Base-by-base conservation (phyloP, 1,140 invertebrate species). In the Thrips palmi region DNA sequence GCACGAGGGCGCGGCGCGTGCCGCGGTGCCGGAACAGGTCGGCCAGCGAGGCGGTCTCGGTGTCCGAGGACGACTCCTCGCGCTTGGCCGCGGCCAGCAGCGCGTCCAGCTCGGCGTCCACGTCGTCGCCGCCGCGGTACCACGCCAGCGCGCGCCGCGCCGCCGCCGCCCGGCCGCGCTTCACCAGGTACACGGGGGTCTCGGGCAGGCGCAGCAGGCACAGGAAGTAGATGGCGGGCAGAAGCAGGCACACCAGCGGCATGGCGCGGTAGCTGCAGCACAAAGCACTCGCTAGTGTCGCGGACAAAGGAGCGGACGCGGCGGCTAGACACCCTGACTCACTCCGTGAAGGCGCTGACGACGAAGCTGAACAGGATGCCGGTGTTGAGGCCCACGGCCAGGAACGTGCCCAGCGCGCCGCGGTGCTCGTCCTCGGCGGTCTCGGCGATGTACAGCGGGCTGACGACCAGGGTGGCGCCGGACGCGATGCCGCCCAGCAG, bases 391-490 rank as follows among this genome's bases (percentile, higher is more conserved):
- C 59, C 50, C 11, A 75, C 52, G 0, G 56, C 45, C 21, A 62
- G 2, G 4, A 67, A 51, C 4, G 66, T 64, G 2, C 67, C 65
- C 2, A 73, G 39, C 20, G 59, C 52, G 0, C 74, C 72, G 24
- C 72, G 51, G 7, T 64, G 58, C n/a, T 56, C 52, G 24, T 63
- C 60, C 3, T 64, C 56, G 0, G 67, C 55, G 0, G 68, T 67
- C 52, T 76, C 73, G 3, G 63, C 59, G 1, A 71, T 53, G 46
- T 75, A 76, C 2, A 68, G 49, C 0, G 71, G 64, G 0, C 57
- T 50, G 11, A 64, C 33, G 17, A 68, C 60, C 20, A 64, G 55
- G 1, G 53, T 45, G 2, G 64, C 54, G 0, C 63, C 70, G 23
- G 56, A 58, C 2, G 53, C 57, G 3, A 70, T 33, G 0, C 73